phyloP scores from a whole-genome alignment of 2,797 vertebrate species.

The Apodemus agrarius region DNA sequence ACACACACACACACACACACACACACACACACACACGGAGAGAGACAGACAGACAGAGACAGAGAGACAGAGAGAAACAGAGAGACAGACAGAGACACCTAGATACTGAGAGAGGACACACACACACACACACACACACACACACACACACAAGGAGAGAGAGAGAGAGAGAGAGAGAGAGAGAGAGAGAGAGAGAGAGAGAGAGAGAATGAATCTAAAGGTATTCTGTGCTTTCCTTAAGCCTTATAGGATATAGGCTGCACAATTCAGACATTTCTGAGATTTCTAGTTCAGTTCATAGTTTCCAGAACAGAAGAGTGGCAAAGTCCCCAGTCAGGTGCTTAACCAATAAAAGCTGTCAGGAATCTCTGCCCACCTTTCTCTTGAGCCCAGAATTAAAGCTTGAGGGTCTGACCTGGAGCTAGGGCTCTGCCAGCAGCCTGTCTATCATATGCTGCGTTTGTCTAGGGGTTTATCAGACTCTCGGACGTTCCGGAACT shows the following conservation, averaged over 20 bases:
- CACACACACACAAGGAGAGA: background rate
- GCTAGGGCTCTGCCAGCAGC: background rate
- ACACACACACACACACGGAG: too few species aligned
- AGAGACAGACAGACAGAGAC: background rate
- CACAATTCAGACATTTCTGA: background rate
- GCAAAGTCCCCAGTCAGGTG: background rate
- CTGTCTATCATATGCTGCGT: background rate
- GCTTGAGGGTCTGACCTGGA: background rate
- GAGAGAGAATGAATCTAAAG: background rate
- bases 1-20: too few species aligned
- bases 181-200: background rate
- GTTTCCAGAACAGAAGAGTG: background rate
- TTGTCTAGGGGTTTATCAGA: background rate
- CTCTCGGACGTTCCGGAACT: background rate
- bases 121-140: background rate
- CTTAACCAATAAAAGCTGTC: background rate
- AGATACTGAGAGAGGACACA: too few species aligned
- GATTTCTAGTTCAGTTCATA: background rate
- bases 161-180: background rate
- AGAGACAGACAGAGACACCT: too few species aligned
- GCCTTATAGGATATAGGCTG: background rate
- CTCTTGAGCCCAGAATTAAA: background rate
- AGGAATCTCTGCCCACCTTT: background rate
- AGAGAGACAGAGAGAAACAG: background rate
- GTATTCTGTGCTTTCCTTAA: slow-evolving; percentile 11